Evolutionary conservation across 2,113 vertebrate genomes (phyloP).

Genomic region (Murina feae): DNA sequence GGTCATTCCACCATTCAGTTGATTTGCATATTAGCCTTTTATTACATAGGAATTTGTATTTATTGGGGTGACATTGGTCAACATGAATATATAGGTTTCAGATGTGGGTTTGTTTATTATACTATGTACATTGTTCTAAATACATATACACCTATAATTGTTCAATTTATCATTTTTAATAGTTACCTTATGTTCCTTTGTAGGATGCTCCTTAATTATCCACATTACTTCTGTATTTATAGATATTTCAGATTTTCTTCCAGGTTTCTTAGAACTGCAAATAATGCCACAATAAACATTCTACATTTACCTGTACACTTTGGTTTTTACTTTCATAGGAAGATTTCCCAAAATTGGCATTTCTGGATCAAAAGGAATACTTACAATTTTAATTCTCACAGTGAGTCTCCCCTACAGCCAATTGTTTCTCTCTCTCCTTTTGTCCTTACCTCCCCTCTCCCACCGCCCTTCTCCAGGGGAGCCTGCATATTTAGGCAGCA

Average conservation of each 20-base stretch:
- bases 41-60: too few species aligned
- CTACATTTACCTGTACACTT: background rate
- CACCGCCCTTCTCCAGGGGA: background rate
- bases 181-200: slow-evolving; percentile 12
- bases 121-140: background rate
- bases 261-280: background rate
- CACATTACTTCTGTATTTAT: background rate
- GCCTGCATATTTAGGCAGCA: background rate
- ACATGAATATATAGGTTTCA: too few species aligned
- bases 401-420: background rate
- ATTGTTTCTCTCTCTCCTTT: background rate
- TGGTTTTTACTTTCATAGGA: background rate
- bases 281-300: background rate
- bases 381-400: background rate
- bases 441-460: background rate
- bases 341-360: background rate
- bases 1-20: too few species aligned
- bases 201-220: background rate
- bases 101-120: background rate
- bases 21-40: too few species aligned
- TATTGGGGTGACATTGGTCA: too few species aligned
- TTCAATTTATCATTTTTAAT: slow-evolving; percentile 10
- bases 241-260: background rate
- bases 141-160: background rate
- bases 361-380: slow-evolving; percentile 22